Base-by-base conservation (phyloP, 2,797 vertebrate genomes). In the Erethizon dorsatum region DNA sequence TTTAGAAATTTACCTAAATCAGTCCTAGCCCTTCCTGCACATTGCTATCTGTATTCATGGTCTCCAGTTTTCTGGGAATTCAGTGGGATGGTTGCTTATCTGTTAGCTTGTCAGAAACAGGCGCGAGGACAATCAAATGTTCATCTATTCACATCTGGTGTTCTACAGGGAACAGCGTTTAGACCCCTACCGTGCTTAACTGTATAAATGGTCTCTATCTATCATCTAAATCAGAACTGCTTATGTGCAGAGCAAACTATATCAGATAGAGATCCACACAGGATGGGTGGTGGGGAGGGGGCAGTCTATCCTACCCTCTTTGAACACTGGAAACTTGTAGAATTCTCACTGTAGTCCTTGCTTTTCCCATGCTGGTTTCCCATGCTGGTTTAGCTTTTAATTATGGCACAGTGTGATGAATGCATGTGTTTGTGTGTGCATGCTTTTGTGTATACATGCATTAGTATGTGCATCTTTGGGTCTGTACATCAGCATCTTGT, bases 131-230 rank as follows among this genome's bases (percentile, higher is more conserved):
- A 98, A 98, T 98, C 98, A 98, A 98, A 98, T 97, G 97, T 98
- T 98, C 98, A 98, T 98, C 98, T 98, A 98, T 98, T 98, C 98
- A 96, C 98, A 98, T 98, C 98, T 98, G 98, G 97, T 96, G 97
- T 98, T 98, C 98, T 98, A 97, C 87, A n/a, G 98, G 98, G 98
- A 98, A 96, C 98, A 17, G 2, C 96, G 91, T 98, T 99, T 98
- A 98, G 98, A 98, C 98, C 98, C 98, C 98, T 97, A 85, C 98
- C 59, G 95, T 98, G 98, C 98, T 98, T 99, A 98, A 98, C 98
- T 98, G 98, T 98, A 98, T 98, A 98, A 99, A 98, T 98, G 98
- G 98, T 98, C 98, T 98, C 98, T 98, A 98, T 99, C 98, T 98
- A 98, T 99, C 98, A 98, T 98, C 98, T 98, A 98, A 98, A 99